Base-by-base conservation (phyloP, 2,113 vertebrate species). In the Gorilla gorilla region DNA sequence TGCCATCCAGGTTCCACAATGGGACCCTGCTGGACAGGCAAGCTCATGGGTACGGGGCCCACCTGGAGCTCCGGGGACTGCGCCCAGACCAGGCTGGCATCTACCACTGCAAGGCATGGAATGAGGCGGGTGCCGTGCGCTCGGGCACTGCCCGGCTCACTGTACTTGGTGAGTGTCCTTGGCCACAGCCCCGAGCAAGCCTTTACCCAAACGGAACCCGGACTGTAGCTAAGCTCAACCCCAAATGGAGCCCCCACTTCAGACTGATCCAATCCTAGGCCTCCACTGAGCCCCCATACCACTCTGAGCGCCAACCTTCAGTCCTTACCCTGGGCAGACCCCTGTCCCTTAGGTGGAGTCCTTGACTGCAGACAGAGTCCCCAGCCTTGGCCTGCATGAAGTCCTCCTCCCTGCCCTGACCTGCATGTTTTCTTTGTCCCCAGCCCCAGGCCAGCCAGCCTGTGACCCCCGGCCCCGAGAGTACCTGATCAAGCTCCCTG, bases 101-200 rank as follows among this genome's bases (percentile, higher is more conserved):
- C 55, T 99, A 99, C 98, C 99, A 99, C 97, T 99, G 99, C 98
- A 99, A 99, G 98, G 99, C 99, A 59, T 99, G 98, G 98, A 99
- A 99, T 16, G 98, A 98, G 32, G 98, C 99, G 0, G 99, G 99
- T 0, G 98, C 99, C 72, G 99, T 99, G 97, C 99, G 99, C 94
- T 99, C 99, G 0, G 98, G 98, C 1, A 80, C 98, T 0, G 99
- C 99, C 0, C 87, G 96, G 45, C 99, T 99, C 66, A 99, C 98
- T 0, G 98, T 99, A 79, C 98, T 99, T 57, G 99, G 99, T 99
- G 98, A 98, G 99, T 97, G 17, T 1, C 43, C 48, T 38, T 2
- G 5, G 17, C 22, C 73, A 8, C 16, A 25, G 10, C 50, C 66
- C 40, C 20, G 45, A 68, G 57, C 13, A 23, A 73, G 68, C 45